Percentiles rank a stretch among this genome's conserved stretches.
phyloP scores from a whole-genome alignment of 2,113 vertebrate species.

The Corythoichthys intestinalis region DNA sequence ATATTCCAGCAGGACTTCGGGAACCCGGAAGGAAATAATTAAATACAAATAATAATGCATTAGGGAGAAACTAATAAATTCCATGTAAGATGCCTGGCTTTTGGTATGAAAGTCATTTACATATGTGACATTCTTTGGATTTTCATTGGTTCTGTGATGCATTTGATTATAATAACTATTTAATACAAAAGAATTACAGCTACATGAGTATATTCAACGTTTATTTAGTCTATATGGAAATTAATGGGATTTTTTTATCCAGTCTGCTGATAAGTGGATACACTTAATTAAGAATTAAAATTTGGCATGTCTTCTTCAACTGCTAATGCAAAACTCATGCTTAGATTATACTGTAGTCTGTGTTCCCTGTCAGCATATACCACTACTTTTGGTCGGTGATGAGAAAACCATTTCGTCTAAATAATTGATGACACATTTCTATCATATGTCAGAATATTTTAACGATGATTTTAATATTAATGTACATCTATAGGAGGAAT shows the following conservation, averaged over 20 bases:
- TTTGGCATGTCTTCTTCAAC: slow-evolving; percentile 18
- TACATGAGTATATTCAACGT: slow-evolving; percentile 33
- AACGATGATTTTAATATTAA: slow-evolving; percentile 2
- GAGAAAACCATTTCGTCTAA: neutral
- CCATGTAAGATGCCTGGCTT: neutral
- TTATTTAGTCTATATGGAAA: slow-evolving; percentile 46
- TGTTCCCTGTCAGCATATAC: neutral
- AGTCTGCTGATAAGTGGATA: slow-evolving; percentile 40
- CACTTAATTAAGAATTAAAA: slow-evolving; percentile 40
- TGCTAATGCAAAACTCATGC: slow-evolving; percentile 18
- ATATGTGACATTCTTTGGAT: slow-evolving; percentile 36
- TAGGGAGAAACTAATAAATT: neutral
- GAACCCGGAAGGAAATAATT: neutral
- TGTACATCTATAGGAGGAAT: neutral
- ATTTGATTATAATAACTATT: slow-evolving; percentile 61
- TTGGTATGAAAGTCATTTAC: neutral
- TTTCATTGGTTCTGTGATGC: slow-evolving; percentile 44
- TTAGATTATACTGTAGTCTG: neutral
- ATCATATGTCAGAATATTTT: neutral
- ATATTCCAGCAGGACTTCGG: neutral
- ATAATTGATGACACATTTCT: neutral
- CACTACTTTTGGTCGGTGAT: neutral
- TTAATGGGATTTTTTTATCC: slow-evolving; percentile 16
- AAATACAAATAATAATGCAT: neutral
- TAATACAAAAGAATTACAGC: slow-evolving; percentile 44